phyloP scores from a whole-genome alignment of 2,797 vertebrate genomes.

The Chromobotia macracanthus region DNA sequence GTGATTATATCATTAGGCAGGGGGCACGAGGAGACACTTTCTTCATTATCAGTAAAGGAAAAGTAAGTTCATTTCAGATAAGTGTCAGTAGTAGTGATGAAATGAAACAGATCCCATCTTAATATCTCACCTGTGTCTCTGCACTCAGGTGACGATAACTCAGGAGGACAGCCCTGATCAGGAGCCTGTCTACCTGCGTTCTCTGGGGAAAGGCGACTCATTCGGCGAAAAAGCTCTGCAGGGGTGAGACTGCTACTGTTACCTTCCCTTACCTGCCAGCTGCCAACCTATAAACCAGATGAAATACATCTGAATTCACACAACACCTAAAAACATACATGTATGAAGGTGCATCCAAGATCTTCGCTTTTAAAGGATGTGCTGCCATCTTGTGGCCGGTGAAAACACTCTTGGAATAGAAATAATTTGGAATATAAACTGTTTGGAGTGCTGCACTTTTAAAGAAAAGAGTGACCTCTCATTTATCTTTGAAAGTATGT shows the following conservation, averaged over 20 bases:
- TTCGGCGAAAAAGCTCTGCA: constrained; percentile 98
- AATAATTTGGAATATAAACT: not conserved
- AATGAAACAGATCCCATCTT: constrained; percentile 16
- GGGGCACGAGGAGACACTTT: constrained; percentile 97
- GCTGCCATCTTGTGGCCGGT: constrained; percentile 51
- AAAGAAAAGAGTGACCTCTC: not conserved
- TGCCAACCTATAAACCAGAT: not conserved
- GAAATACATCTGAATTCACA: not conserved
- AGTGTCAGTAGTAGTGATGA: no score
- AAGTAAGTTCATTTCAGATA: constrained; percentile 76
- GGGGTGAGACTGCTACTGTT: constrained; percentile 81
- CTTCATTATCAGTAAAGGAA: constrained; percentile 99
- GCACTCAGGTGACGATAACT: constrained; percentile 90
- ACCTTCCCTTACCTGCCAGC: not conserved
- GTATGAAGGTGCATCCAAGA: not conserved
- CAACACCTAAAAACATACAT: not conserved
- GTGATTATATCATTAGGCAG: constrained; percentile 97
- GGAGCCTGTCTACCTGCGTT: constrained; percentile 88
- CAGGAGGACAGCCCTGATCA: constrained; percentile 88
- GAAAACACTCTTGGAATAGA: not conserved
- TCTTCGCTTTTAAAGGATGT: constrained; percentile 2
- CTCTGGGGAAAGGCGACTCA: constrained; percentile 94
- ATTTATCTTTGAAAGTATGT: no score
- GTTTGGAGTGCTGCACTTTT: not conserved
- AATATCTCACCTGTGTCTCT: constrained; percentile 12